These are phyloP conservation scores for Melikaiella ostensackeni DNA, from an alignment of 2,888 invertebrate species.

Conservation along the genomic window DNA sequence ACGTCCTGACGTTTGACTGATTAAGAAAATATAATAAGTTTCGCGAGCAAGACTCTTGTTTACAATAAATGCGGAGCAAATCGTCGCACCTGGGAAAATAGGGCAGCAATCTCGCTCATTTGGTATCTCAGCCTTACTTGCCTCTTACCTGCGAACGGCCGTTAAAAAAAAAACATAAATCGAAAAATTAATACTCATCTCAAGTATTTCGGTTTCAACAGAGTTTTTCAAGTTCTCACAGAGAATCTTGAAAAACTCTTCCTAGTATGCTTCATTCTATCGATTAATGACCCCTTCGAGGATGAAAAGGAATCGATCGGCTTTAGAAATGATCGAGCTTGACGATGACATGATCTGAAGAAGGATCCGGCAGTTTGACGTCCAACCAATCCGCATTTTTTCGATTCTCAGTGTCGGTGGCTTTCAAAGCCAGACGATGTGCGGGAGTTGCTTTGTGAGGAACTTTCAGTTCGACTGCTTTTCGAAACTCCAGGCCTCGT, in stretches of 20 bases:
- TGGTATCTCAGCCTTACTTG: slow-evolving; percentile 65
- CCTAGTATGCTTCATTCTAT: neutral
- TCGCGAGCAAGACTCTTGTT: slow-evolving; percentile 25
- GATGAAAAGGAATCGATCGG: slow-evolving; percentile 42
- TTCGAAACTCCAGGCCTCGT: slow-evolving; percentile 91
- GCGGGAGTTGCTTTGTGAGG: slow-evolving; percentile 91
- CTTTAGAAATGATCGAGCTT: slow-evolving; percentile 92
- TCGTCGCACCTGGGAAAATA: neutral
- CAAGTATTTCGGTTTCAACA: slow-evolving; percentile 8
- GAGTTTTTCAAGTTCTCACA: slow-evolving; percentile 11
- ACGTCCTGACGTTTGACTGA: slow-evolving; percentile 36
- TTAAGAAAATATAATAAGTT: slow-evolving; percentile 25
- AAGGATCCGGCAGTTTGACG: slow-evolving; percentile 89
- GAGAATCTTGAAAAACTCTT: neutral
- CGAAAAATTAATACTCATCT: slow-evolving; percentile 24
- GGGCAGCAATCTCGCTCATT: slow-evolving; percentile 49
- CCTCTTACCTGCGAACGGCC: slow-evolving; percentile 53
- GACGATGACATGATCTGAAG: slow-evolving; percentile 92
- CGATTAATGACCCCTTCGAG: neutral
- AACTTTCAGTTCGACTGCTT: slow-evolving; percentile 93
- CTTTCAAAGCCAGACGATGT: slow-evolving; percentile 87
- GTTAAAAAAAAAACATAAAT: slow-evolving; percentile 41
- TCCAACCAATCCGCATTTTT: slow-evolving; percentile 92
- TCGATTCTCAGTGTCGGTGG: slow-evolving; percentile 90
- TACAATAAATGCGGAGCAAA: slow-evolving; percentile 25